Conservation (phyloP, 1,140 invertebrate genomes). For the Rhopalosiphum padi region DNA sequence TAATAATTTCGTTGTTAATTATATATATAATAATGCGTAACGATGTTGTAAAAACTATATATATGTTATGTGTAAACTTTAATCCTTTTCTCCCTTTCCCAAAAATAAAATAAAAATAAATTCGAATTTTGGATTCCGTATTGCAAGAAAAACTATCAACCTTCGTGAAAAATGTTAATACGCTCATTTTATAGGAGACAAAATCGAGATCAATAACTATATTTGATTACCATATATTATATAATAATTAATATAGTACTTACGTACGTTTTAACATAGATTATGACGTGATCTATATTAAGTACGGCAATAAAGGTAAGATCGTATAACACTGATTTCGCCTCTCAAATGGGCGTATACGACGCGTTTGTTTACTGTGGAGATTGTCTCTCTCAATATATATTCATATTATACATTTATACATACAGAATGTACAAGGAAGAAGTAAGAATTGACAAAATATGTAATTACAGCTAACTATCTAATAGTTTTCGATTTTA, state of each 20-base stretch:
- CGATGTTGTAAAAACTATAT: background rate
- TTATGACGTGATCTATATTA: background rate
- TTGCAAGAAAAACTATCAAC: no score
- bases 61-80: background rate
- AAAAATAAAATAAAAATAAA: no score
- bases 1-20: background rate
- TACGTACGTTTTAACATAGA: background rate
- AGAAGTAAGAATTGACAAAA: background rate
- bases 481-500: background rate
- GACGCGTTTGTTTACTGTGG: background rate
- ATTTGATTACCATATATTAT: background rate
- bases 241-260: background rate
- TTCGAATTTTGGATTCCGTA: no score
- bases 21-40: background rate
- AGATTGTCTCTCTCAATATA: background rate
- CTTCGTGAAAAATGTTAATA: no score
- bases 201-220: background rate
- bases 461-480: background rate
- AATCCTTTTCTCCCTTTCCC: background rate
- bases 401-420: no score
- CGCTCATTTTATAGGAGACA: background rate
- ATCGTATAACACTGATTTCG: background rate
- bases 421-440: background rate
- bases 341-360: background rate
- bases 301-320: background rate